Percentiles rank a stretch among this genome's conserved stretches.
Conservation (phyloP, 2,888 invertebrate genomes). For the Petrolisthes manimaculis region DNA sequence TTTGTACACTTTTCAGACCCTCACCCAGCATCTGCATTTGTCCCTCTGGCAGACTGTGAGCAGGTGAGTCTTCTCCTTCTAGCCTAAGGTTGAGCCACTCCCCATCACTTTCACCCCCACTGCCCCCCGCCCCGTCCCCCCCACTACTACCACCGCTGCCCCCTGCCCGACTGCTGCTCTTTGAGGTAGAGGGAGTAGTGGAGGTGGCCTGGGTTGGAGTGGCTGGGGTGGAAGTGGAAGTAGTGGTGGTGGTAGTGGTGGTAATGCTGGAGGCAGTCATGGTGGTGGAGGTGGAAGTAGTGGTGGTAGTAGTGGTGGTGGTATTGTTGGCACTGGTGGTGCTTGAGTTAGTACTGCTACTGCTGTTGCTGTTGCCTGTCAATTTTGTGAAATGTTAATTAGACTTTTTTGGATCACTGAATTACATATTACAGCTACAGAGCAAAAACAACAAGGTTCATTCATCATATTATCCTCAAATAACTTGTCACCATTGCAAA, state of each 20-base stretch:
- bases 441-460: too few species aligned
- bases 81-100: slow-evolving; percentile 55
- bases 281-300: slow-evolving; percentile 3
- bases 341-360: background rate
- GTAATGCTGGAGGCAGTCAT: background rate
- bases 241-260: slow-evolving; percentile 1
- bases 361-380: background rate
- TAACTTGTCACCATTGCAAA: too few species aligned
- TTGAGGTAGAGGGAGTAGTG: background rate
- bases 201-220: slow-evolving; percentile 6
- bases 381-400: background rate
- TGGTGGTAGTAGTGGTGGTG: slow-evolving; percentile 18
- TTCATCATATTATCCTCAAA: too few species aligned
- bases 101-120: slow-evolving; percentile 39
- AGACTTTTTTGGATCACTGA: too few species aligned
- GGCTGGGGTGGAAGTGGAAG: slow-evolving; percentile 21
- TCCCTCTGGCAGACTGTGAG: slow-evolving; percentile 54
- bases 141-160: slow-evolving; percentile 20
- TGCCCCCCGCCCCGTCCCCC: background rate
- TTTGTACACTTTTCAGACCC: too few species aligned
- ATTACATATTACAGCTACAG: too few species aligned
- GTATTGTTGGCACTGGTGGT: background rate
- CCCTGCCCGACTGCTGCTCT: slow-evolving; percentile 10
- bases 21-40: slow-evolving; percentile 61
- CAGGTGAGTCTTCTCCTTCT: slow-evolving; percentile 44